Base-by-base conservation (phyloP, 2,113 vertebrate species). In the Gallinago jamesoni region DNA sequence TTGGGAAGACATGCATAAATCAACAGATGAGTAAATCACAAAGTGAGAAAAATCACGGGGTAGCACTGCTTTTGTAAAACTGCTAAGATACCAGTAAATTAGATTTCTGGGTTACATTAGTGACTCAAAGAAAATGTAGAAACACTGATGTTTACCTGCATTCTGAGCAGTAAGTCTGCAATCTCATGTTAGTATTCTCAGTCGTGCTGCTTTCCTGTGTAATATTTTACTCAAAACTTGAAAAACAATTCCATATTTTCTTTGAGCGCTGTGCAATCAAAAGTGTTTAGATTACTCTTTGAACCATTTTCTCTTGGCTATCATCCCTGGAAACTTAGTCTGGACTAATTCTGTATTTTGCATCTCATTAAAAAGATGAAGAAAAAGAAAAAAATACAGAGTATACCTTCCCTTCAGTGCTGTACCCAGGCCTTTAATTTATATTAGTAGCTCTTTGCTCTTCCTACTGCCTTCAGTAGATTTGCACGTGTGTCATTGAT, bases 31-130 rank as follows among this genome's bases (percentile, higher is more conserved):
- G 64, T 87, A 88, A 72, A 87, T 85, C 85, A 87, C 7, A 0
- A 95, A 91, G 69, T 85, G 80, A 77, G 66, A 92, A 94, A 92
- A 93, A 92, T 91, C 55, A 55, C 9, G 1, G 43, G 35, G 60
- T 93, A 84, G 41, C 45, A 84, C 56, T 91, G 69, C 62, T 93
- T 55, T 70, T 94, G 55, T 86, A 92, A 78, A 95, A 74, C 30
- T 90, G 47, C 67, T 87, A 86, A 90, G 45, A 47, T 12, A 52
- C 10, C 3, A 7, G 35, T 77, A 77, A 84, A 94, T 88, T 86
- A 70, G 67, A 83, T 94, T 90, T 94, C 47, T 95, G 31, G 41
- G 37, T 86, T 90, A 74, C 30, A 31, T 63, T 69, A 74, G 37
- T 90, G 88, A 70, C 24, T 88, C 47, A 57, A 30, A 81, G 20